Base-by-base conservation (phyloP, 2,113 vertebrate genomes). In the Tragelaphus buxtoni region DNA sequence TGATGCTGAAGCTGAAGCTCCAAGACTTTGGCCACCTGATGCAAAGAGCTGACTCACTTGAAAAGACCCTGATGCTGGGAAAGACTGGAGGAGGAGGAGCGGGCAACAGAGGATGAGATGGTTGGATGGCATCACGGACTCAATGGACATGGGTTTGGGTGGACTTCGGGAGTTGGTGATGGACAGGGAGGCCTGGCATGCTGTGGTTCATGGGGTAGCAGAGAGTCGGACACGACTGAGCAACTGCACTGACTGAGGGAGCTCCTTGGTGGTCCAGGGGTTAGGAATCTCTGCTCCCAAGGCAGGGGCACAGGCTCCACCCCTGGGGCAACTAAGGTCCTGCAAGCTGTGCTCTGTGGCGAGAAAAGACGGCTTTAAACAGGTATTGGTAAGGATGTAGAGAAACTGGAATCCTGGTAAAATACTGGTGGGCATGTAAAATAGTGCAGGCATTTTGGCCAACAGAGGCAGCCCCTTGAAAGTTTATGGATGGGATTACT, bases 361-460 rank as follows among this genome's bases (percentile, higher is more conserved):
- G 13, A 7, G 24, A 39, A 45, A 28, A 32, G 45, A 77, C 0
- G 2, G 69, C 39, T 79, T n/a, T n/a, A 20, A 55, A 10, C 5
- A 10, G 53, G 32, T 16, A 32, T 18, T 56, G 24, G 49, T 16
- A 4, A 76, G 56, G 47, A 63, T 5, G 14, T 2, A 16, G 90
- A 63, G 53, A 91, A 51, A 32, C 0, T 9, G 51, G 72, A 51
- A n/a, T 17, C 30, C n/a, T 76, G 9, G 3, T 28, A 47, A 35
- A 47, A 76, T 18, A 35, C n/a, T 74, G 45, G 35, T 24, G 16
- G 35, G 55, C 22, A 13, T 9, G 30, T 17, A 30, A 47, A 24
- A 26, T 0, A 32, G 39, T 7, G 3, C 3, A 26, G 60, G 17
- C 1, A 0, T 7, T 42, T 32, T 49, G 30, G 17, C 24, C 56